Percentiles rank a stretch among this genome's conserved stretches.
phyloP scores from a whole-genome alignment of 2,888 invertebrate species.

The Mermis nigrescens region DNA sequence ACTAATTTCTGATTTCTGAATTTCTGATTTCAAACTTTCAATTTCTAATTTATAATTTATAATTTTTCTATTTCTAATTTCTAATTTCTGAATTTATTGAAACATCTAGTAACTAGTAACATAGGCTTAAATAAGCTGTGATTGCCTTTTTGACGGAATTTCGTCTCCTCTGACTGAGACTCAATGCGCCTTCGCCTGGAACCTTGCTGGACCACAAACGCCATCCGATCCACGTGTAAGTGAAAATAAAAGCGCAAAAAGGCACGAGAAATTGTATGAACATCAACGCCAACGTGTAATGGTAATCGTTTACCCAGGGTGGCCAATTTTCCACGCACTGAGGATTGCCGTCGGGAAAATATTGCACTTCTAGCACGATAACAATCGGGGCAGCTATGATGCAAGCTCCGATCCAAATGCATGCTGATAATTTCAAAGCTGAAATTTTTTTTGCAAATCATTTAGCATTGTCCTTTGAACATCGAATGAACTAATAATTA shows the following conservation, averaged over 20 bases:
- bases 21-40: too few species aligned
- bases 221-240: conserved; percentile 28
- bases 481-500: too few species aligned
- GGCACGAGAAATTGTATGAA: conserved; percentile 28
- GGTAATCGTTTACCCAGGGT: conserved; percentile 12
- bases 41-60: too few species aligned
- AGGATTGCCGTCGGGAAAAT: not conserved
- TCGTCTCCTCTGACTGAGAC: not conserved
- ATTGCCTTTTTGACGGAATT: not conserved
- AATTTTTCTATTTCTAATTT: too few species aligned
- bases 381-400: not conserved
- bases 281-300: conserved; percentile 23
- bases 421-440: too few species aligned
- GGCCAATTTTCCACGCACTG: conserved; percentile 1
- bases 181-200: conserved; percentile 10
- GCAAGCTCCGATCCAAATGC: not conserved
- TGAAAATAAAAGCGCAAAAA: conserved; percentile 26
- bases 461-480: too few species aligned
- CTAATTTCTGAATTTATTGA: too few species aligned
- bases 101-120: too few species aligned
- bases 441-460: too few species aligned
- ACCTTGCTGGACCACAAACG: conserved; percentile 28
- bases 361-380: not conserved
- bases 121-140: too few species aligned
- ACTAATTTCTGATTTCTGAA: too few species aligned